Evolutionary conservation across 2,797 vertebrate species (phyloP), one percentile per base, ranked within the genome.

Genomic region (Enoplosus armatus): DNA sequence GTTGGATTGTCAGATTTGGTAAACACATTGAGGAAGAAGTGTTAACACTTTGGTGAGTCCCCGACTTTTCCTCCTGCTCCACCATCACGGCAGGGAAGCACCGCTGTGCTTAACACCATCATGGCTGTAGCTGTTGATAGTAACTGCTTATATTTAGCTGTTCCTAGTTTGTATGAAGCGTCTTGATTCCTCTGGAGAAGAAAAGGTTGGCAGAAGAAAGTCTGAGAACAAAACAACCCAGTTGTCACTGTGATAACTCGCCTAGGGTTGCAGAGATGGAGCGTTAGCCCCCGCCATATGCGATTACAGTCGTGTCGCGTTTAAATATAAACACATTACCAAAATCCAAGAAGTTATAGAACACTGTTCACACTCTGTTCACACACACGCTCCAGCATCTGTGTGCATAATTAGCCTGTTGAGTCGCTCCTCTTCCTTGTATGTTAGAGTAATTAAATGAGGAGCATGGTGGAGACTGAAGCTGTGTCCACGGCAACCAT

Each of bases 401-500:
- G 8, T 18, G 3, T 18, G 22, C 8, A 7, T 18, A 18, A 20
- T 20, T 45, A 14, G 39, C 18, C 45, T 47, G 45, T 18, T 22
- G 20, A 26, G 27, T 39, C n/a, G 2, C 8, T 43, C 9, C 8
- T 1, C 45, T 18, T 22, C 16, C 6, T 35, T 47, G 4, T 20
- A 47, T 50, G 56, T n/a, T 8, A 6, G 14, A n/a, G n/a, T 58
- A 24, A 59, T 50, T 3, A 20, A 53, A 45, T 20, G 3, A 22
- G 2, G 47, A 60, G 35, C 22, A 35, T 6, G 8, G 35, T 15
- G n/a, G 22, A 71, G 55, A 51, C 29, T 2, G 48, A 72, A 48
- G 58, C 6, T 1, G 59, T 75, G 37, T 75, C 84, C 87, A 84
- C 78, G 58, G 77, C 63, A 85, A 85, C 75, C 68, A 18, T 64